Conservation (phyloP, 2,888 invertebrate species). For the Dorcus hopei region DNA sequence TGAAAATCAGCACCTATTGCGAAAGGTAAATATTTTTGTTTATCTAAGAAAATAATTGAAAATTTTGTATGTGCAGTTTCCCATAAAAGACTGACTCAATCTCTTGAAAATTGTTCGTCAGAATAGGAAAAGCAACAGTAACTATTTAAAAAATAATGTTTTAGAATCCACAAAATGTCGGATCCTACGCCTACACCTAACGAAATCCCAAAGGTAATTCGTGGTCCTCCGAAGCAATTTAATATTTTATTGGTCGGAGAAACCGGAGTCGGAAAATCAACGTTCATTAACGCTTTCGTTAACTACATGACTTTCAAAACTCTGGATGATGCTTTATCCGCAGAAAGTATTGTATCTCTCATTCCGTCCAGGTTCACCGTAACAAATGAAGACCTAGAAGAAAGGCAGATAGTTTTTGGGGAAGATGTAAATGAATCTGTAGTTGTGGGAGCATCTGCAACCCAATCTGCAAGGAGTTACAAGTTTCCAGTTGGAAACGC, state of each 20-base stretch:
- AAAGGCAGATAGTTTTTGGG: conserved; percentile 3
- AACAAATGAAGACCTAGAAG: conserved; percentile 10
- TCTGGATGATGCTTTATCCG: conserved; percentile 15
- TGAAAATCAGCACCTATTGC: too few species aligned
- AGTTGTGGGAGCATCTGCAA: conserved; percentile 7
- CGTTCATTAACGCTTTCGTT: conserved; percentile 24
- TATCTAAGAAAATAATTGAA: too few species aligned
- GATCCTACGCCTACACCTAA: too few species aligned
- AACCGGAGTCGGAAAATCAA: conserved; percentile 25
- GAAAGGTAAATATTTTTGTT: too few species aligned
- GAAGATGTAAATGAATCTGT: conserved; percentile 1
- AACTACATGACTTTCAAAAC: conserved; percentile 20
- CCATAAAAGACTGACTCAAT: too few species aligned
- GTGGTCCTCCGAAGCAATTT: not conserved
- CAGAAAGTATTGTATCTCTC: conserved; percentile 11
- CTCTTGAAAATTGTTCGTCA: too few species aligned
- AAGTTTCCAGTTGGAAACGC: not conserved
- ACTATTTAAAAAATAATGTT: too few species aligned
- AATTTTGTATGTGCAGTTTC: too few species aligned
- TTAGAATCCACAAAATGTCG: too few species aligned
- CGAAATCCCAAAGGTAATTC: too few species aligned
- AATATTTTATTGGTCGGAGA: conserved; percentile 28
- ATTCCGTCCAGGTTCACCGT: conserved; percentile 19
- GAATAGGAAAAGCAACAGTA: too few species aligned
- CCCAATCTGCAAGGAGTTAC: conserved; percentile 11